phyloP scores from a whole-genome alignment of 2,888 invertebrate species.

The Lumbricus terrestris region DNA sequence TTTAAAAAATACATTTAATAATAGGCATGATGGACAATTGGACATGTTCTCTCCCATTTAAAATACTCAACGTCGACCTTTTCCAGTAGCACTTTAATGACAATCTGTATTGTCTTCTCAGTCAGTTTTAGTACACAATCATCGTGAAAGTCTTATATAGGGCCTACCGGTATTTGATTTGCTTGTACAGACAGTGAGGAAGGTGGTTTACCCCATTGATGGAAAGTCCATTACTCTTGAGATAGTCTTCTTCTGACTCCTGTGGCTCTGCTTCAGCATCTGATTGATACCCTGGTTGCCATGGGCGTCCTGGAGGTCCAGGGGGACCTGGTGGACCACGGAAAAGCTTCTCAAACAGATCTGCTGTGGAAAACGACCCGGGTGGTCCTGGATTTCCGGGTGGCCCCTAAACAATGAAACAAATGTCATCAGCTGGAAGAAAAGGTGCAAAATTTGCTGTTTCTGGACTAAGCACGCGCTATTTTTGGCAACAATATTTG shows the following conservation, averaged over 20 bases:
- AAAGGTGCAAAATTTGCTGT: no score
- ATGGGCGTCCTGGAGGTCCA: neutral
- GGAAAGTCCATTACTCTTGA: neutral
- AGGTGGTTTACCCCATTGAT: neutral
- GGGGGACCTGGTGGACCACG: neutral
- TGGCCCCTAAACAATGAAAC: neutral
- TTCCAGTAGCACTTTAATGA: no score
- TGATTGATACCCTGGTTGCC: neutral
- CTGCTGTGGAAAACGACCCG: neutral
- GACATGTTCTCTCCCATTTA: neutral
- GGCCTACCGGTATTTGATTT: no score
- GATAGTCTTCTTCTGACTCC: neutral
- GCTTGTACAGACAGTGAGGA: neutral
- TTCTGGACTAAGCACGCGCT: no score
- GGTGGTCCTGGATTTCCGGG: neutral
- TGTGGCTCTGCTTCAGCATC: neutral
- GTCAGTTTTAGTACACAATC: no score
- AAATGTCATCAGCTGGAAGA: no score
- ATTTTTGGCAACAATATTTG: no score
- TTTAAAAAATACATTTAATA: neutral
- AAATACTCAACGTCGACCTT: neutral
- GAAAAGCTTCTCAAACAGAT: conserved; percentile 10
- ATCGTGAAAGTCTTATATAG: no score
- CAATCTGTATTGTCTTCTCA: no score
- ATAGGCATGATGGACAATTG: no score